Evolutionary conservation across 2,113 vertebrate genomes (phyloP).

Genomic region (Zapus hudsonius): DNA sequence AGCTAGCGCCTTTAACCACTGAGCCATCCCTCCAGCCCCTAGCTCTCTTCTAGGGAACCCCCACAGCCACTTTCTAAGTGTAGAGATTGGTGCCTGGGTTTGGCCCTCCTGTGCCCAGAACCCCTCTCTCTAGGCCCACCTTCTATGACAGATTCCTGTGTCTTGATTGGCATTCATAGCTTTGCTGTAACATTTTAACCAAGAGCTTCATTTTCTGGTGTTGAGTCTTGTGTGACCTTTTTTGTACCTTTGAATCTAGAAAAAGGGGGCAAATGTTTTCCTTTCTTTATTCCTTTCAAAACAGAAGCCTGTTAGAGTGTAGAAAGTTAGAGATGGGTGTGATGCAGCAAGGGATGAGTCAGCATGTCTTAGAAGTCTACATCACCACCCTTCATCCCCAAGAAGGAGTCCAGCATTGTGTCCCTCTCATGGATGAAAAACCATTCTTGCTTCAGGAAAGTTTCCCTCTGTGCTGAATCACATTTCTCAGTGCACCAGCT

Average conservation of each 20-base stretch:
- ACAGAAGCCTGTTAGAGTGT: neutral
- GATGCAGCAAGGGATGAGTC: neutral
- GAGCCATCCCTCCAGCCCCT: too few relatives aligned
- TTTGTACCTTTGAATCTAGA: neutral
- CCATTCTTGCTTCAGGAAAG: neutral
- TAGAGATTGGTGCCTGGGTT: neutral
- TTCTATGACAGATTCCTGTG: neutral
- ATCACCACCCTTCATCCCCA: neutral
- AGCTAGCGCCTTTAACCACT: too few relatives aligned
- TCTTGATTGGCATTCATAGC: neutral
- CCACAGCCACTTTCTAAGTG: neutral
- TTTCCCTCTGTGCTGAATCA: neutral
- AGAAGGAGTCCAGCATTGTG: neutral
- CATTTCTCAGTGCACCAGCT: neutral
- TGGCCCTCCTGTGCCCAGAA: neutral
- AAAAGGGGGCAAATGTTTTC: neutral
- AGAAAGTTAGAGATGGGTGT: neutral
- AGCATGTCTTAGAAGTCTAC: neutral
- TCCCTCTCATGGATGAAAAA: neutral
- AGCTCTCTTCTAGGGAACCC: neutral
- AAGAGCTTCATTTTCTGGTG: neutral
- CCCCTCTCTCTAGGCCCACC: neutral
- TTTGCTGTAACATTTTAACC: neutral
- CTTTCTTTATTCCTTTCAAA: neutral
- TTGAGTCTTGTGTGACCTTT: neutral